Percentiles rank a stretch among this genome's conserved stretches.
phyloP scores from a whole-genome alignment of 1,140 invertebrate genomes.

The Neodiprion fabricii region DNA sequence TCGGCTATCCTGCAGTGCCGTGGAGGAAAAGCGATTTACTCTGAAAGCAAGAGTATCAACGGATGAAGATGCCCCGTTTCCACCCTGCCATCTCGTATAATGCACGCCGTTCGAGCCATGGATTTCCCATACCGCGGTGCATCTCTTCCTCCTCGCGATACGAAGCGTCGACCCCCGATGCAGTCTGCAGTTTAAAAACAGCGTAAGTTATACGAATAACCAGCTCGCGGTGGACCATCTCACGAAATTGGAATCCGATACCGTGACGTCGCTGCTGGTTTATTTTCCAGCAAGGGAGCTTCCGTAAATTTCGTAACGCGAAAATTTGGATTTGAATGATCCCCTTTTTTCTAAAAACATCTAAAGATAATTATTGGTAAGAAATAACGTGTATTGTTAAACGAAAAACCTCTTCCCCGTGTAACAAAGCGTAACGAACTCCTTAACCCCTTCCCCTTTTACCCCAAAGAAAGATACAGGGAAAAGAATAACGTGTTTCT shows the following conservation, averaged over 20 bases:
- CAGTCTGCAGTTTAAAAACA: background rate
- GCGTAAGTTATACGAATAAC: background rate
- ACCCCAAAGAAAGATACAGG: too few relatives aligned
- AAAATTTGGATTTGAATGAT: too few relatives aligned
- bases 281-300: background rate
- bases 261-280: background rate
- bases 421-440: too few relatives aligned
- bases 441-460: too few relatives aligned
- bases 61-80: constrained; percentile 13
- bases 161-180: background rate
- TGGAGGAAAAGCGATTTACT: constrained; percentile 9
- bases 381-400: too few relatives aligned
- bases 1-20: background rate
- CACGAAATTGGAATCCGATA: background rate
- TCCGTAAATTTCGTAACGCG: too few relatives aligned
- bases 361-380: too few relatives aligned
- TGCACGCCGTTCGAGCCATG: background rate
- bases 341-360: too few relatives aligned
- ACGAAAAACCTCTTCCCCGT: too few relatives aligned
- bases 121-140: background rate
- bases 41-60: constrained; percentile 12
- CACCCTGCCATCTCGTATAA: background rate
- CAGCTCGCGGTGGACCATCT: background rate
- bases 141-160: background rate
- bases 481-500: too few relatives aligned